Evolutionary conservation across 1,140 invertebrate genomes (phyloP), one percentile per base, ranked within the genome.

Genomic region (Brachionus rotundiformis): DNA sequence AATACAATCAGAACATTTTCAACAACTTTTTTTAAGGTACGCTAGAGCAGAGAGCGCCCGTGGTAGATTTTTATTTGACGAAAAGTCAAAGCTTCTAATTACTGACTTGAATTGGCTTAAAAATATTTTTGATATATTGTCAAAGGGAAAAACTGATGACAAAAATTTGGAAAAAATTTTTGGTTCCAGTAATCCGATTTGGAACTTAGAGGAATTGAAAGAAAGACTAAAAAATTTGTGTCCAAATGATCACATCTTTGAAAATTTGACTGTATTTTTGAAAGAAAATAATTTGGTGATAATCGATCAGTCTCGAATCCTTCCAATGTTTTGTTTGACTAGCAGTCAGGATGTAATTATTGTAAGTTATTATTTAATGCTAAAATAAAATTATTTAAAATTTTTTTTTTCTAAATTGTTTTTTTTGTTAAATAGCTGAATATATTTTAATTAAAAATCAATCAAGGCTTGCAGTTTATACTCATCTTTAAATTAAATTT

Each of bases 211-310:
- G 2, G 31, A 68, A 0, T 36, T 68, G 16, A 68, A 36, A 36
- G 29, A 68, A 19, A 68, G 33, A 68, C 19, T 68, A 11, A 68
- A 36, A 68, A 68, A 68, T 68, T 29, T 68, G 6, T 68, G 63
- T 16, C 31, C 63, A 3, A 36, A 4, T 36, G 63, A 68, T 16
- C 2, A n/a, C 3, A 36, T 33, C n/a, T 19, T 68, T 19, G 29
- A 68, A n/a, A 33, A 68, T 68, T 36, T 68, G 10, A 16, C 36
- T 16, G 7, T 10, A 0, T 68, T 39, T 36, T 68, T 68, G 31
- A 16, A 19, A 33, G n/a, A 68, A 36, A 33, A 33, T 36, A 68
- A 68, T 36, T 11, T 68, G 2, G n/a, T 68, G 11, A 31, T 68
- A 19, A 41, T 68, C n/a, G 36, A 16, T 16, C 4, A 33, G n/a